Conservation (phyloP, 1,140 invertebrate genomes). For the Drosophila biarmipes region DNA sequence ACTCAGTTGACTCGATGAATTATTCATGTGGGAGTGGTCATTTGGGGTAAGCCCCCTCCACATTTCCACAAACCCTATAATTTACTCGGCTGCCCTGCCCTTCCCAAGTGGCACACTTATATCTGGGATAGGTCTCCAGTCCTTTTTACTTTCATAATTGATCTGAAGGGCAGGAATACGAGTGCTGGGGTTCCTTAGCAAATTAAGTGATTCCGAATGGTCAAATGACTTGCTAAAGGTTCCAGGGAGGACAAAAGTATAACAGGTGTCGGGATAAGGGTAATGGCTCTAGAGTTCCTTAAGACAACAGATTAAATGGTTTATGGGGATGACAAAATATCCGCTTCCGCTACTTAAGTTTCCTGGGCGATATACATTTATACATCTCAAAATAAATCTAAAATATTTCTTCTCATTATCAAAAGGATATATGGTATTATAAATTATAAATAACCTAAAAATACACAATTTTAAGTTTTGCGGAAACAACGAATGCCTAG, state of each 20-base stretch:
- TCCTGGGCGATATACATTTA: too few relatives aligned
- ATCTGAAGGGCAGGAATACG: constrained; percentile 49
- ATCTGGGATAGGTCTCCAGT: constrained; percentile 13
- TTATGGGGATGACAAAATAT: constrained; percentile 4
- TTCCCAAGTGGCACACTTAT: constrained; percentile 71
- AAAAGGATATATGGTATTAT: too few relatives aligned
- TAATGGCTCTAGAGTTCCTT: background rate
- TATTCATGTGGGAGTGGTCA: constrained; percentile 60
- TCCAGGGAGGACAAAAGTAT: constrained; percentile 18
- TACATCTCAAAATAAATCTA: too few relatives aligned
- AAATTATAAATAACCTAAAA: too few relatives aligned
- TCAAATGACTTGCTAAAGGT: constrained; percentile 50
- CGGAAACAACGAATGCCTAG: too few relatives aligned
- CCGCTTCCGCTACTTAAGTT: background rate
- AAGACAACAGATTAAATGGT: constrained; percentile 5
- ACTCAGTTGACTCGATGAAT: constrained; percentile 58
- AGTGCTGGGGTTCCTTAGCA: constrained; percentile 18
- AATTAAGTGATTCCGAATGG: constrained; percentile 70
- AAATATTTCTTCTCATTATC: too few relatives aligned
- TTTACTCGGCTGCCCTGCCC: constrained; percentile 42
- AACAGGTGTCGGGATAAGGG: constrained; percentile 54
- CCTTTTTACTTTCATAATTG: constrained; percentile 57
- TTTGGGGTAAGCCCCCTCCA: constrained; percentile 30
- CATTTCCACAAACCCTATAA: constrained; percentile 48
- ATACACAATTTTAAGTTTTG: background rate